Conservation (phyloP, 2,797 vertebrate species). For the Nannoperca obscura region DNA sequence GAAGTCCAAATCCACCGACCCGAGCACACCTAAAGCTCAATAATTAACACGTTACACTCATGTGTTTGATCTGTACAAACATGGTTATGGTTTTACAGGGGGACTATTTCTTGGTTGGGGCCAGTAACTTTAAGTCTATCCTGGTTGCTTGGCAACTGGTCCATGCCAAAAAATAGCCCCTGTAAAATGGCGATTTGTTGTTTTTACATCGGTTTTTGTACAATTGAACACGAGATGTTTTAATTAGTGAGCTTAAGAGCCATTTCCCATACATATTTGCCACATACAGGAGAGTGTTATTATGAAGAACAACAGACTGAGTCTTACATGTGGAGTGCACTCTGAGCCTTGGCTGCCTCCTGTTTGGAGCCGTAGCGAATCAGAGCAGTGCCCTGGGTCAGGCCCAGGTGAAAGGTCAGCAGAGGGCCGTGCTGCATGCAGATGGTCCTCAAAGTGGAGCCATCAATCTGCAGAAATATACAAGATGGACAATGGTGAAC, state of each 20-base stretch:
- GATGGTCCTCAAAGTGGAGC: slow-evolving; percentile 97
- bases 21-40: neutral
- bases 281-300: neutral
- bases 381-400: slow-evolving; percentile 98
- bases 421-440: slow-evolving; percentile 99
- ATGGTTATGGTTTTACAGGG: slow-evolving; percentile 6
- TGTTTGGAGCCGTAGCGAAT: slow-evolving; percentile 98
- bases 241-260: neutral
- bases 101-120: neutral
- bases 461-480: slow-evolving; percentile 89
- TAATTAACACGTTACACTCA: neutral
- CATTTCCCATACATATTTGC: neutral
- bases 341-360: slow-evolving; percentile 98
- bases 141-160: slow-evolving; percentile 6
- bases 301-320: neutral
- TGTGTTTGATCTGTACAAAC: neutral
- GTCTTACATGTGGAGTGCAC: slow-evolving; percentile 96
- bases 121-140: slow-evolving; percentile 5
- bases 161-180: neutral
- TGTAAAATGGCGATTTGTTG: neutral
- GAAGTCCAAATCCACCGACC: no score
- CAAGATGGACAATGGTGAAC: neutral
- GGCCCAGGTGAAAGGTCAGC: slow-evolving; percentile 99
- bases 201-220: neutral
- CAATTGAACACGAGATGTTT: neutral